phyloP scores from a whole-genome alignment of 2,113 vertebrate genomes.

The Drymodes brunneopygia region DNA sequence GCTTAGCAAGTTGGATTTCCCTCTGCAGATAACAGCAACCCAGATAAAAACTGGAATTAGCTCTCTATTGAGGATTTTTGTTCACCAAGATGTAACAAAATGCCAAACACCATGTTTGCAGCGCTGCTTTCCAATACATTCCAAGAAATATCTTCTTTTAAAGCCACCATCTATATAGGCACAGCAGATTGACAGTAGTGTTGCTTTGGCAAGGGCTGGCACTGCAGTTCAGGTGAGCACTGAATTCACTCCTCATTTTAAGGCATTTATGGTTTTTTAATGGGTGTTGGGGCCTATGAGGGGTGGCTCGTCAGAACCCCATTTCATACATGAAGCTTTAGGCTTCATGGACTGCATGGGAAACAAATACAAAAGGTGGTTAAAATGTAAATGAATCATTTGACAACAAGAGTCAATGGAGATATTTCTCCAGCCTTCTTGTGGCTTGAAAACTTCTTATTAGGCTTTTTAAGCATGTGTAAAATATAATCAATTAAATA shows the following conservation, averaged over 20 bases:
- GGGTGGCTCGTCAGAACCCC: neutral
- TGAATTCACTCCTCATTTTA: neutral
- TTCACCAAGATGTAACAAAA: neutral
- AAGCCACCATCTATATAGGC: neutral
- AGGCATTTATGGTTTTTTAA: neutral
- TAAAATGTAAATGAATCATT: neutral
- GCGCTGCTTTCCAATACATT: neutral
- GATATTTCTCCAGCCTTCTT: neutral
- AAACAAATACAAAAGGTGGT: neutral
- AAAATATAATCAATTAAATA: neutral
- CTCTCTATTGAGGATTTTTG: neutral
- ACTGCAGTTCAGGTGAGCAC: neutral
- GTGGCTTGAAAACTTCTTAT: neutral
- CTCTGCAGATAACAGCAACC: neutral
- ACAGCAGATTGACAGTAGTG: neutral
- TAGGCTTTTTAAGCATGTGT: neutral
- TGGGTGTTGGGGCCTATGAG: neutral
- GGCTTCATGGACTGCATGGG: neutral
- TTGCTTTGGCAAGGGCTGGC: neutral
- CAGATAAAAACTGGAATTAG: neutral
- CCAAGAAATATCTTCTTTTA: neutral
- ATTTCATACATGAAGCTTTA: neutral
- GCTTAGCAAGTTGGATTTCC: neutral
- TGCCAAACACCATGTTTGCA: neutral
- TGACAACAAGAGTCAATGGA: neutral